Evolutionary conservation across 2,113 vertebrate genomes (phyloP), one percentile per base, ranked within the genome.

Genomic region (Corythoichthys haematopterus): DNA sequence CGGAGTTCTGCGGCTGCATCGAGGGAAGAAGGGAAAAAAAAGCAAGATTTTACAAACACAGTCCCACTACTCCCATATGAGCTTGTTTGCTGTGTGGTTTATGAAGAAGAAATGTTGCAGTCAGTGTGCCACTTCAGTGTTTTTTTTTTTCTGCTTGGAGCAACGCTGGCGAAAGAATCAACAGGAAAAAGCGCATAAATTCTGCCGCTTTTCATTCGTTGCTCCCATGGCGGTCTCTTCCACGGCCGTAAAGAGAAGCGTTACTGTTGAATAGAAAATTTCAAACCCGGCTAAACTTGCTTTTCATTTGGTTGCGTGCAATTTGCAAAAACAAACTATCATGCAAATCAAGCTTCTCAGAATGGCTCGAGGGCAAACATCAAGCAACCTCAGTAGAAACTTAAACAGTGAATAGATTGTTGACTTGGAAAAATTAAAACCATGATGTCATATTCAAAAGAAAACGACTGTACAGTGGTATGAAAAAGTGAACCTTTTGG

Each of bases 1-100:
- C 95, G 7, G 95, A 95, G 90, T 95, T 97, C 93, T 96, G 90
- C 0, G 80, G 87, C 82, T 87, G 70, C 63, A 65, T 72, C 56
- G 36, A 6, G 77, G 69, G 72, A 8, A 77, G 66, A 72, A 0
- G 0, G 53, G 69, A 48, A 5, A 36, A 57, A 51, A 65, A 51
- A 38, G 2, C 59, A 71, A 28, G 46, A 64, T 69, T 68, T 20
- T 48, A 66, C 66, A 71, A 69, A 78, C 48, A 65, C 43, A 53
- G 62, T 45, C 20, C 59, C 35, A 46, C 7, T 37, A 60, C 61
- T 60, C 28, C 47, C 69, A 55, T 43, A 47, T 64, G 11, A 43
- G 35, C 14, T 2, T 53, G 35, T 79, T 68, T 71, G 51, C 59
- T 40, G 37, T 55, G 66, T 64, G 66, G 56, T 67, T 68, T 57